Conservation (phyloP, 2,888 invertebrate genomes). For the Alcis repandata region DNA sequence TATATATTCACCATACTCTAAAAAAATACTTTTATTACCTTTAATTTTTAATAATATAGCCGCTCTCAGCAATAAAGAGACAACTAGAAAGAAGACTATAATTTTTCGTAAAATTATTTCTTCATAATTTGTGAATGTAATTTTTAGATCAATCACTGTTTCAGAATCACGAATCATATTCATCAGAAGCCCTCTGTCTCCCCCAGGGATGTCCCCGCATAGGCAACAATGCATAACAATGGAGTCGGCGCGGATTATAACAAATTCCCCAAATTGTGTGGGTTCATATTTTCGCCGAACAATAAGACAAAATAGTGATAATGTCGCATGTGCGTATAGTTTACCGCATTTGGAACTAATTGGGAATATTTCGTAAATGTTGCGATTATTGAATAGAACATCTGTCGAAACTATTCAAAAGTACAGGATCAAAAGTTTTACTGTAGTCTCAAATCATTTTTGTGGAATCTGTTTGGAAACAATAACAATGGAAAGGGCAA, state of each 20-base stretch:
- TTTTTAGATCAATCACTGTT: constrained; percentile 65
- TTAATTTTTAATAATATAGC: background rate
- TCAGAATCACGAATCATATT: constrained; percentile 70
- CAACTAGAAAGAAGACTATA: constrained; percentile 45
- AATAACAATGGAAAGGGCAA: constrained; percentile 80
- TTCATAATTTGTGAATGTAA: constrained; percentile 51
- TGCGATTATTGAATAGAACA: constrained; percentile 76
- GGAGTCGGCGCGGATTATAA: constrained; percentile 80
- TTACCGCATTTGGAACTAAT: constrained; percentile 85
- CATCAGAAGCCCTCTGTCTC: constrained; percentile 59
- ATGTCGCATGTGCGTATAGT: constrained; percentile 82
- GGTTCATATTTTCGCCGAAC: constrained; percentile 82
- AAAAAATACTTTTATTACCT: constrained; percentile 64
- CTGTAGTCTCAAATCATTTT: constrained; percentile 11
- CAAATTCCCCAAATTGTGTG: constrained; percentile 85
- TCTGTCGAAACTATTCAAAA: constrained; percentile 66
- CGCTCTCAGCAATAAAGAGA: background rate
- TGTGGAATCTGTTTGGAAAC: constrained; percentile 57
- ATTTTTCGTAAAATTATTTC: constrained; percentile 39
- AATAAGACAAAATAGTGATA: constrained; percentile 84
- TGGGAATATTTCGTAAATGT: constrained; percentile 79
- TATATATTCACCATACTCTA: constrained; percentile 71
- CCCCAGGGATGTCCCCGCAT: constrained; percentile 67
- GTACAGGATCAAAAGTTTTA: background rate
- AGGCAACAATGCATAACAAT: constrained; percentile 78